phyloP scores from a whole-genome alignment of 2,797 vertebrate genomes.

The Cuculus canorus region DNA sequence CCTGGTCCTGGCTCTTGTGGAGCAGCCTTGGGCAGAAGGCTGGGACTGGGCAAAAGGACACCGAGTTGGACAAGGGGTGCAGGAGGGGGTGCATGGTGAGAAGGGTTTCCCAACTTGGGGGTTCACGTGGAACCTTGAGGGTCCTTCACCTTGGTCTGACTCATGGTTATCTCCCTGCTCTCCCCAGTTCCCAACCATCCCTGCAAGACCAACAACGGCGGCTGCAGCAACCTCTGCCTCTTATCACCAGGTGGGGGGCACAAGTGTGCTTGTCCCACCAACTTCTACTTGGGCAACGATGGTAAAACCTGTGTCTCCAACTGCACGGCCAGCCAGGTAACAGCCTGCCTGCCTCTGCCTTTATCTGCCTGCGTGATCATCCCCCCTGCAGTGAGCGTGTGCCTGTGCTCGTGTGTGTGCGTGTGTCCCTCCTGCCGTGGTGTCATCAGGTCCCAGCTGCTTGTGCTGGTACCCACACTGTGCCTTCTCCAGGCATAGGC shows the following conservation, averaged over 20 bases:
- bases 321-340: constrained; percentile 96
- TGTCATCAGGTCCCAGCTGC: neutral
- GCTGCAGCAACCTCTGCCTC: constrained; percentile 90
- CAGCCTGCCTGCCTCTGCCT: neutral
- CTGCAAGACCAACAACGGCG: constrained; percentile 85
- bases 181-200: constrained; percentile 83
- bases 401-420: accelerated
- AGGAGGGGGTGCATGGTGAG: accelerated
- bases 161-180: accelerated
- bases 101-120: too few relatives aligned
- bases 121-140: accelerated
- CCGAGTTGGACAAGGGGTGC: neutral
- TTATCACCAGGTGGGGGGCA: constrained; percentile 83
- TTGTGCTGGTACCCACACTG: neutral
- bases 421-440: accelerated
- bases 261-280: constrained; percentile 84
- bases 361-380: neutral
- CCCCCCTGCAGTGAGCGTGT: accelerated
- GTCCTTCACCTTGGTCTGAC: neutral
- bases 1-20: accelerated
- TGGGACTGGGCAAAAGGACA: accelerated
- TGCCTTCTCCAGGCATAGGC: accelerated
- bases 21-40: neutral
- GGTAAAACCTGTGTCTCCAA: constrained; percentile 95
- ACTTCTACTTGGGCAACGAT: constrained; percentile 87